Evolutionary conservation across 2,888 invertebrate genomes (phyloP), one percentile per base, ranked within the genome.

Genomic region (Pristionchus japonicus): DNA sequence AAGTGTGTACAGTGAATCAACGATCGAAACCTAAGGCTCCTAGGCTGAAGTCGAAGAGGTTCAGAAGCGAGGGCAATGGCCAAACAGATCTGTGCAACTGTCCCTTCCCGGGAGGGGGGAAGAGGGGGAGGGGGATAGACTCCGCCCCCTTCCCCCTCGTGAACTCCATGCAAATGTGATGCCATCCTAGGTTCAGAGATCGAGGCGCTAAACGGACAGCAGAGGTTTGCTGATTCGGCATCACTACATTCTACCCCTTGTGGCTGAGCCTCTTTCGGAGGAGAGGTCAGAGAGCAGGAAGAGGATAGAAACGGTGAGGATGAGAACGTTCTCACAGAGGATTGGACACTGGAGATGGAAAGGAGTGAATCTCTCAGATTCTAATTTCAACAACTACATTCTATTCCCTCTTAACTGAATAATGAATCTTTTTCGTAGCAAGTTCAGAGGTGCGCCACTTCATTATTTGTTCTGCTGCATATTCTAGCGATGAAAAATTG

Each of bases 111-210:
- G 17, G 20, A 13, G 70, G 70, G 57, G 40, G 37, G 67, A 34
- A 34, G 37, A 34, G 70, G 70, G 64, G 37, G 37, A 17, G 70
- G 70, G 70, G 4, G 37, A 15, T 11, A 6, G 31, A 27, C 64
- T 64, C 64, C 64, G 31, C 64, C 64, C 64, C 31, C 64, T 34
- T 34, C 27, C 20, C 37, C 70, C 70, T 70, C 70, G 70, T 70
- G 70, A 70, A 70, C 70, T 37, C 70, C 70, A 70, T 70, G 70
- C 70, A 37, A 70, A 70, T 70, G n/a, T n/a, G 20, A 70, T 37
- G 34, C 20, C n/a, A n/a, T 17, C 70, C 70, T 37, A n/a, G n/a
- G 70, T 70, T 70, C 70, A 70, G 37, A 70, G 70, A 70, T 70
- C 70, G 15, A n/a, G 1, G 3, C 40, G 4, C 37, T 37, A 70